Conservation (phyloP, 2,797 vertebrate species). For the Syngnathus rostellatus region DNA sequence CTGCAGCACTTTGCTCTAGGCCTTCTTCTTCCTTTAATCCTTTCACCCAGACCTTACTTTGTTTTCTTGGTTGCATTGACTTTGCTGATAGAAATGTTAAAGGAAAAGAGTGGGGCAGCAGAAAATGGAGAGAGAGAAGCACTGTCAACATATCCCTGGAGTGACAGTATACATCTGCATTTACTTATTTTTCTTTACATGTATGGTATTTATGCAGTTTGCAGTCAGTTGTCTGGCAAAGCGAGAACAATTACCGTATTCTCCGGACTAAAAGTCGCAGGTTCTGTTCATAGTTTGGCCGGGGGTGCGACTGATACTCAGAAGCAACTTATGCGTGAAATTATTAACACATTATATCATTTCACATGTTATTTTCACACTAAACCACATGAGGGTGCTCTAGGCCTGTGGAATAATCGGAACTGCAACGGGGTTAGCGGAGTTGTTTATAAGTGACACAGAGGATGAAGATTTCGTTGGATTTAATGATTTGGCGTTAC, state of each 20-base stretch:
- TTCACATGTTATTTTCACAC: too few species aligned
- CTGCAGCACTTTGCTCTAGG: slow-evolving; percentile 49
- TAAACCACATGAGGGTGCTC: too few species aligned
- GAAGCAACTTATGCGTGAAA: too few species aligned
- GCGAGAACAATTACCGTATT: background rate
- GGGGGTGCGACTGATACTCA: too few species aligned
- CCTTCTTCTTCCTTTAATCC: slow-evolving; percentile 41
- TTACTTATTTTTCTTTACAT: slow-evolving; percentile 8
- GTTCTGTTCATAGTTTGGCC: too few species aligned
- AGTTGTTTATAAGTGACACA: too few species aligned
- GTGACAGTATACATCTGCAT: slow-evolving; percentile 1
- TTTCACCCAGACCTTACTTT: slow-evolving; percentile 39
- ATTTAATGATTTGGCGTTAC: too few species aligned
- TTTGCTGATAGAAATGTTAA: slow-evolving; percentile 40
- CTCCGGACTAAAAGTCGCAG: too few species aligned
- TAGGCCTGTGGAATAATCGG: too few species aligned
- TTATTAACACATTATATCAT: too few species aligned
- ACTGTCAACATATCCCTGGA: slow-evolving; percentile 5
- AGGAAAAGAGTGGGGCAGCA: background rate
- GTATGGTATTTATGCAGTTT: slow-evolving; percentile 11
- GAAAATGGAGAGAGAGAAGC: slow-evolving; percentile 11
- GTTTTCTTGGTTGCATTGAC: slow-evolving; percentile 39
- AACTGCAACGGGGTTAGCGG: too few species aligned
- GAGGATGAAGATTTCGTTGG: too few species aligned
- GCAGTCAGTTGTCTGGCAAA: background rate